Evolutionary conservation across 2,113 vertebrate species (phyloP).

Genomic region (Semicossyphus pulcher): DNA sequence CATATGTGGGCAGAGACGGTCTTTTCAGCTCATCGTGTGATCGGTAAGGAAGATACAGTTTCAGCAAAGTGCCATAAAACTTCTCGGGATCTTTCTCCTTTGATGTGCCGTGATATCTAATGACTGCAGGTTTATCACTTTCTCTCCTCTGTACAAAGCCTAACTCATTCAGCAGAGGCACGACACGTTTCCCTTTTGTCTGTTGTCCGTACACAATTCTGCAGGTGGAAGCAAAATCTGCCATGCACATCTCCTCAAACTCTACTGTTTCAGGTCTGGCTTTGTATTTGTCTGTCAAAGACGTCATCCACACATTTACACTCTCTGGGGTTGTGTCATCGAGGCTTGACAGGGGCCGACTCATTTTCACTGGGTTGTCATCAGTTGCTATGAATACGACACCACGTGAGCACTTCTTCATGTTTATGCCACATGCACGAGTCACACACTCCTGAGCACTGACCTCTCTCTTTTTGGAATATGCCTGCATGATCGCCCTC

Average conservation of each 20-base stretch:
- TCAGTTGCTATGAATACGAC: slow-evolving; percentile 26
- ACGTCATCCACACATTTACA: too few relatives aligned
- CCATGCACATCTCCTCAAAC: slow-evolving; percentile 42
- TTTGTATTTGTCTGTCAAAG: slow-evolving; percentile 44
- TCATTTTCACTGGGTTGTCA: slow-evolving; percentile 1
- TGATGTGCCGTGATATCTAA: slow-evolving; percentile 13
- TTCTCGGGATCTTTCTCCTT: slow-evolving; percentile 21
- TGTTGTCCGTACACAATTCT: slow-evolving; percentile 26
- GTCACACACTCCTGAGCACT: slow-evolving; percentile 52
- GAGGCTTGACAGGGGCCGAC: not conserved
- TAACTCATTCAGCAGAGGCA: slow-evolving; percentile 23
- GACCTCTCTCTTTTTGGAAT: slow-evolving; percentile 54
- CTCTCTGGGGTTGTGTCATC: not conserved
- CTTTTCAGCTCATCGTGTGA: slow-evolving; percentile 5
- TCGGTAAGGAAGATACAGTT: slow-evolving; percentile 23
- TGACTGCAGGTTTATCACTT: slow-evolving; percentile 18
- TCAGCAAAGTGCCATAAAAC: slow-evolving; percentile 25
- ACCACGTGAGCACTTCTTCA: slow-evolving; percentile 21
- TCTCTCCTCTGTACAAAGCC: slow-evolving; percentile 18
- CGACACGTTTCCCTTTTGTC: not conserved
- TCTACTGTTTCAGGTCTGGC: slow-evolving; percentile 32
- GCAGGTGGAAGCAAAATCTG: slow-evolving; percentile 40
- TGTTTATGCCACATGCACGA: slow-evolving; percentile 25
- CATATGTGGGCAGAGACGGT: not conserved
- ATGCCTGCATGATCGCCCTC: slow-evolving; percentile 55